Conservation (phyloP, 2,888 invertebrate genomes). For the Pseudococcus viburni region DNA sequence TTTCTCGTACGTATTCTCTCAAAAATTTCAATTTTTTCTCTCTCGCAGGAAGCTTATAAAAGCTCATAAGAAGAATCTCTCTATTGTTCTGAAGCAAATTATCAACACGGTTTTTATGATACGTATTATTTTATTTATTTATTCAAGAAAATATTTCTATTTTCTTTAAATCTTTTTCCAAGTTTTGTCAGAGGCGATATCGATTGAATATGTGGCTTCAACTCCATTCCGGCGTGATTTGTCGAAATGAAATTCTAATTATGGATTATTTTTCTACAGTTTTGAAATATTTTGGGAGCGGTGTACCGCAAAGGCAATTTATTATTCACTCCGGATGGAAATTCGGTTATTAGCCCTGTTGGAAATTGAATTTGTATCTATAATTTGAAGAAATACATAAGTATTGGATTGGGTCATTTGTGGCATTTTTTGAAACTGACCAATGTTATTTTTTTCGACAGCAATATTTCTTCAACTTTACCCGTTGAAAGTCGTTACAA, state of each 20-base stretch:
- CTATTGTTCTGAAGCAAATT: no score
- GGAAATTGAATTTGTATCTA: slow-evolving; percentile 94
- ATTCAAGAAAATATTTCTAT: not conserved
- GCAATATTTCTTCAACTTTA: slow-evolving; percentile 90
- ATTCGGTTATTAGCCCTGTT: slow-evolving; percentile 93
- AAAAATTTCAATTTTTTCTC: no score
- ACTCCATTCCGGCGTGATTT: not conserved
- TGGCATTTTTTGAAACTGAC: not conserved
- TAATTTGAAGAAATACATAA: slow-evolving; percentile 95
- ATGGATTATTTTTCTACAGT: slow-evolving; percentile 75
- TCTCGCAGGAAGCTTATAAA: no score
- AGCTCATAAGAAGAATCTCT: no score
- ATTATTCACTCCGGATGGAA: slow-evolving; percentile 93
- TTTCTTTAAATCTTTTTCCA: not conserved
- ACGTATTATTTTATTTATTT: no score
- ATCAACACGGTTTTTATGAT: no score
- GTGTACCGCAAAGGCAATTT: slow-evolving; percentile 94
- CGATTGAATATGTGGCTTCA: slow-evolving; percentile 43
- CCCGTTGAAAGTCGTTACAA: slow-evolving; percentile 88
- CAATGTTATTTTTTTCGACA: slow-evolving; percentile 72
- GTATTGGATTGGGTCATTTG: slow-evolving; percentile 70
- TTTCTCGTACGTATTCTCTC: no score
- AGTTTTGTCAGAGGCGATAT: not conserved
- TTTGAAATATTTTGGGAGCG: slow-evolving; percentile 92
- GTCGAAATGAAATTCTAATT: slow-evolving; percentile 20